Conservation (phyloP, 2,888 invertebrate genomes). For the Acanthopleura granulata region DNA sequence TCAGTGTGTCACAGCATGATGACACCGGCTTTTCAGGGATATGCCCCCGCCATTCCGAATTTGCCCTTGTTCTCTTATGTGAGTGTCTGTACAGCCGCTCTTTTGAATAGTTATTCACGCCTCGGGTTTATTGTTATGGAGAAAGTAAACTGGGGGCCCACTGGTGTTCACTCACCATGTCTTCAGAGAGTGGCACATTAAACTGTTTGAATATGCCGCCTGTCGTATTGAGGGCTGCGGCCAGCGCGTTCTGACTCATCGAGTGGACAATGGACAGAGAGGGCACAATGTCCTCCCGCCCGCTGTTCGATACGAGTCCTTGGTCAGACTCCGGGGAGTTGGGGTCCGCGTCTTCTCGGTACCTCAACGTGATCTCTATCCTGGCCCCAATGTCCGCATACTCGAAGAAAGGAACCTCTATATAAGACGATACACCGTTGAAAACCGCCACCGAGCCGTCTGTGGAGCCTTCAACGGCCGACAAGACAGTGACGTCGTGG, state of each 20-base stretch:
- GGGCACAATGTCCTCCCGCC: background rate
- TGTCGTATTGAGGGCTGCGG: background rate
- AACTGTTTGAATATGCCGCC: background rate
- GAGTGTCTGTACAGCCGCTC: no score
- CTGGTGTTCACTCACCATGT: background rate
- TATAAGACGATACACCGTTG: background rate
- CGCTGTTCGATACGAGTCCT: background rate
- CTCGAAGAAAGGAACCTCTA: background rate
- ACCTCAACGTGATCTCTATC: background rate
- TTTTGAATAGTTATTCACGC: no score
- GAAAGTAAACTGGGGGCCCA: no score
- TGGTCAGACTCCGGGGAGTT: background rate
- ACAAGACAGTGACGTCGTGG: background rate
- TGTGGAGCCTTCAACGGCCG: background rate
- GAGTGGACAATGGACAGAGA: constrained; percentile 1
- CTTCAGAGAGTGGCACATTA: background rate
- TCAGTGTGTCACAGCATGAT: no score
- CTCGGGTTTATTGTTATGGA: no score
- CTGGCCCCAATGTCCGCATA: background rate
- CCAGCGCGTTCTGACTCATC: background rate
- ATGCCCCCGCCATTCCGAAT: no score
- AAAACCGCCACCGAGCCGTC: constrained; percentile 1
- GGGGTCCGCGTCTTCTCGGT: background rate
- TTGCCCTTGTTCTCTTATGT: no score
- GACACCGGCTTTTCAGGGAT: no score